Evolutionary conservation across 2,888 invertebrate species (phyloP).

Genomic region (Halocaridina rubra): DNA sequence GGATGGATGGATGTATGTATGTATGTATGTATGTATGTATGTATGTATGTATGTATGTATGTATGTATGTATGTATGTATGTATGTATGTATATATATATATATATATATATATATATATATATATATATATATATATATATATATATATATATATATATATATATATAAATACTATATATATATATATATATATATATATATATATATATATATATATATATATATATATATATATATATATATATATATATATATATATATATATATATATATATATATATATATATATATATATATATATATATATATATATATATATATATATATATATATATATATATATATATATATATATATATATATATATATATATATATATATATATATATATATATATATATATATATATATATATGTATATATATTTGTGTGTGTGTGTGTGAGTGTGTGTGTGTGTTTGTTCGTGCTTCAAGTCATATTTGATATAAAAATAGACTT

Average conservation of each 20-base stretch:
- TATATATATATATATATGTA: too few species aligned
- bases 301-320: too few species aligned
- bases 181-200: background rate
- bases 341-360: too few species aligned
- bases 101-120: background rate
- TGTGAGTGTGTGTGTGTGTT: too few species aligned
- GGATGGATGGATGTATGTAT: background rate
- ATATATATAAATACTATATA: background rate
- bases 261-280: background rate
- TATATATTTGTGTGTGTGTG: too few species aligned
- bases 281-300: too few species aligned
- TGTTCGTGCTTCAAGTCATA: too few species aligned
- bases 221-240: background rate
- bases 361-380: too few species aligned
- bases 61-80: conserved; percentile 21
- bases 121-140: background rate
- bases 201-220: background rate
- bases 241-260: background rate
- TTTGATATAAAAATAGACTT: too few species aligned
- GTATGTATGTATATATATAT: conserved; percentile 13
- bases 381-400: too few species aligned
- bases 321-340: too few species aligned
- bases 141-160: background rate
- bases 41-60: background rate
- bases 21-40: background rate